Conservation (phyloP, 2,888 invertebrate genomes). For the Euphydryas editha region DNA sequence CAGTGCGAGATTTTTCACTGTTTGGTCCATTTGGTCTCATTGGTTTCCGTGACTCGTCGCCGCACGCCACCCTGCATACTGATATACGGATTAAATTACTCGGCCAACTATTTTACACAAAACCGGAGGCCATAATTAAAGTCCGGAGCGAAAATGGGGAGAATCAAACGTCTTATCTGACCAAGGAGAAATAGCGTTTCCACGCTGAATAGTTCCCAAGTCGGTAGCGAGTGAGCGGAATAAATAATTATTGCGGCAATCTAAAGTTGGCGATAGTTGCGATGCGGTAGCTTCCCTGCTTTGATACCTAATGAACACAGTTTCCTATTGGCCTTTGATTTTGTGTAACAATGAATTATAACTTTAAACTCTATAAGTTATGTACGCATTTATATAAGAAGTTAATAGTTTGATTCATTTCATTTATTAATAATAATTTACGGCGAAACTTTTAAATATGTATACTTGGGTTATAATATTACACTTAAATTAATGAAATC, state of each 20-base stretch:
- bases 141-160: constrained; percentile 76
- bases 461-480: too few species aligned
- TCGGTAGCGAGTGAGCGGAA: constrained; percentile 80
- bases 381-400: not conserved
- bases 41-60: constrained; percentile 55
- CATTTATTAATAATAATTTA: too few species aligned
- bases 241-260: constrained; percentile 82
- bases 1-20: constrained; percentile 29
- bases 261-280: constrained; percentile 68
- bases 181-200: constrained; percentile 81
- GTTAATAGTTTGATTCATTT: not conserved
- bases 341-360: constrained; percentile 21
- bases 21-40: constrained; percentile 42
- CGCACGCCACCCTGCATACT: constrained; percentile 69
- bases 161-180: constrained; percentile 84
- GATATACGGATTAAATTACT: constrained; percentile 82
- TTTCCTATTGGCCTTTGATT: constrained; percentile 52
- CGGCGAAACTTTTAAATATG: too few species aligned
- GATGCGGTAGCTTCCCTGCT: constrained; percentile 53
- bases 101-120: constrained; percentile 82
- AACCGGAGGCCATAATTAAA: constrained; percentile 82
- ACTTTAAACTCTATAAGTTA: constrained; percentile 2
- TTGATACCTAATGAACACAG: constrained; percentile 73
- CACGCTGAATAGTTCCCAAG: constrained; percentile 78
- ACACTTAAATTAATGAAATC: too few species aligned